Base-by-base conservation (phyloP, 2,888 invertebrate genomes). In the Buathra laborator region DNA sequence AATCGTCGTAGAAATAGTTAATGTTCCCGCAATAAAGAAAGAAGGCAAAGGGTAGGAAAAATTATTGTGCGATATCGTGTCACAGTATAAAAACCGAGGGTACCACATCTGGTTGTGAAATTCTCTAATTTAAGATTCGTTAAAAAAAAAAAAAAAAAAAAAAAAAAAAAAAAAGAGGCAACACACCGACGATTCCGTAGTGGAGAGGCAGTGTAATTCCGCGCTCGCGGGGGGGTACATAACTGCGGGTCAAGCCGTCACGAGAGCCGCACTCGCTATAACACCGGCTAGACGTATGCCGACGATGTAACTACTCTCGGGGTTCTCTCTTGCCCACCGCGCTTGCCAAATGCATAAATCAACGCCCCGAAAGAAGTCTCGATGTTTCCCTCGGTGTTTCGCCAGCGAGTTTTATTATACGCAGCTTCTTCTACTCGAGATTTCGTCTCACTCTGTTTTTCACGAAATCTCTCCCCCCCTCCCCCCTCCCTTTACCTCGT, bases 261-360 rank as follows among this genome's bases (percentile, higher is more conserved):
- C 72, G 29, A 82, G 81, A 85, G 74, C 81, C 81, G 81, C 81
- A 75, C 66, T 74, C 46, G 74, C 81, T 72, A 67, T 51, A 53
- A 32, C 48, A 51, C 56, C 19, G 19, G 59, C 81, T 32, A 72
- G 79, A 71, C 84, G 66, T 66, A 62, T 62, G 29, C 59, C 48
- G 66, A 66, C 75, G 67, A 64, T 81, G 68, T 75, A 75, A 76
- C 81, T 43, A 75, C 86, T 71, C 59, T 56, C 67, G 62, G 67
- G 77, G 62, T 37, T 37, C 37, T 37, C 37, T 37, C 68, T 70
- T 59, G 48, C 64, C 70, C 67, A 64, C 66, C 59, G 70, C 76
- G 83, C 79, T 87, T 87, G 87, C 87, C 87, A 87, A 87, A 86
- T 86, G 82, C 85, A 87, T 87, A 87, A 87, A 87, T 87, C 87